These are phyloP conservation scores for Pyrgilauda ruficollis DNA, from an alignment of 2,113 vertebrate species.

Conservation along the genomic window DNA sequence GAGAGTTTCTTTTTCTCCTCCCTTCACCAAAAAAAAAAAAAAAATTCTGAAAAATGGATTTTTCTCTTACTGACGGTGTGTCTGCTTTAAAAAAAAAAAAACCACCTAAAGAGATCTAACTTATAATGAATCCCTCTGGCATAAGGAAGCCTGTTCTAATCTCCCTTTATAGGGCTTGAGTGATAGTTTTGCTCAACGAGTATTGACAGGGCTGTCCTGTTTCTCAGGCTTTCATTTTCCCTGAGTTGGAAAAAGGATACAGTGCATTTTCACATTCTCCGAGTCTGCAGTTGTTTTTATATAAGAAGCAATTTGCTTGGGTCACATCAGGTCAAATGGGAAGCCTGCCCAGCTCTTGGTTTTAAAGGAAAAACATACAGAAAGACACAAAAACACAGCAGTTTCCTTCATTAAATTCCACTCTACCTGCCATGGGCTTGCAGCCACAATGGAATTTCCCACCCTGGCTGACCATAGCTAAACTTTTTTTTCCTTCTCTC, in stretches of 20 bases:
- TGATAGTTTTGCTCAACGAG: conserved; percentile 71
- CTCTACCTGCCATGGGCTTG: conserved; percentile 85
- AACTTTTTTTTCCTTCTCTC: conserved; percentile 50
- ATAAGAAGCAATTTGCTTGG: conserved; percentile 86
- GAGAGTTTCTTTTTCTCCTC: background rate
- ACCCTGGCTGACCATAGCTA: conserved; percentile 78
- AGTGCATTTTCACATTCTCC: conserved; percentile 81
- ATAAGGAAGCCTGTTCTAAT: conserved; percentile 71
- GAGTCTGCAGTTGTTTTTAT: conserved; percentile 85
- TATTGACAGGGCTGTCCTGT: conserved; percentile 73
- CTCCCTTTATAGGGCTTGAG: conserved; percentile 71
- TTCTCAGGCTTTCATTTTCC: conserved; percentile 76
- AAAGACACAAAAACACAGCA: conserved; percentile 87
- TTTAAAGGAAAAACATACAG: conserved; percentile 89
- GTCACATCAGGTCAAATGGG: conserved; percentile 85
- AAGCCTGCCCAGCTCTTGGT: conserved; percentile 83
- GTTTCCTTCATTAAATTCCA: conserved; percentile 87
- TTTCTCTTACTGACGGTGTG: background rate
- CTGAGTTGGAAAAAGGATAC: conserved; percentile 74
- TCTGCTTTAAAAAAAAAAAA: conserved; percentile 41
- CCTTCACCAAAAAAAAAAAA: background rate
- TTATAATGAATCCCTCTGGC: conserved; percentile 70
- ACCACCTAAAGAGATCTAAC: conserved; percentile 54
- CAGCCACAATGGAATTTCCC: conserved; percentile 86
- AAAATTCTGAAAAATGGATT: conserved; percentile 33